These are phyloP conservation scores for Griposia aprilina DNA, from an alignment of 2,888 invertebrate genomes.

Conservation along the genomic window DNA sequence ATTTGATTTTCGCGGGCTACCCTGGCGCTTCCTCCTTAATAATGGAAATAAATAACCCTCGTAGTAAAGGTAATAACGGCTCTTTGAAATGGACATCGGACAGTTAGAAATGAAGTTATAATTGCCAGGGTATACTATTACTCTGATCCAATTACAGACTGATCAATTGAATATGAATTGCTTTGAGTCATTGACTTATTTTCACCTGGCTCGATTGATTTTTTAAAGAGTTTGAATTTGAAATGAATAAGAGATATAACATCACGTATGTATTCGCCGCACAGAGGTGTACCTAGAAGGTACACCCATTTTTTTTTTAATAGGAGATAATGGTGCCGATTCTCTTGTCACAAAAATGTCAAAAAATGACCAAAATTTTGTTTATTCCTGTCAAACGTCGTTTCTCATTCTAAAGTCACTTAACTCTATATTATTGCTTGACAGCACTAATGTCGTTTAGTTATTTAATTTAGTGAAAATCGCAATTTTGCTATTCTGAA, in stretches of 20 bases:
- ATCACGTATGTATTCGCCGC: not conserved
- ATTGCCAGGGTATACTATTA: conserved; percentile 37
- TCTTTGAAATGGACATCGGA: conserved; percentile 7
- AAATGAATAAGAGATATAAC: not conserved
- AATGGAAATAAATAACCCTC: conserved; percentile 8
- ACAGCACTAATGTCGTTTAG: too few species aligned
- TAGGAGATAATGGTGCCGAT: not conserved
- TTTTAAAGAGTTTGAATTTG: not conserved
- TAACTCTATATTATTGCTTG: too few species aligned
- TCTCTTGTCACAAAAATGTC: too few species aligned
- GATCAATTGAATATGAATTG: conserved; percentile 43
- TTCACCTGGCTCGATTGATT: conserved; percentile 17
- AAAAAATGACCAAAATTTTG: too few species aligned
- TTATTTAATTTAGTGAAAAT: too few species aligned
- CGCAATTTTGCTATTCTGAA: too few species aligned
- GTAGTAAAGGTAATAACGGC: conserved; percentile 1
- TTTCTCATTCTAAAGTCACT: too few species aligned
- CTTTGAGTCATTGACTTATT: conserved; percentile 29
- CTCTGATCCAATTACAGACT: conserved; percentile 45
- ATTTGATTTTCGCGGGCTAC: too few species aligned
- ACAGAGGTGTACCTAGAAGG: not conserved
- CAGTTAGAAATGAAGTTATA: conserved; percentile 37
- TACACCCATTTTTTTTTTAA: not conserved
- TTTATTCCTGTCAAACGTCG: too few species aligned
- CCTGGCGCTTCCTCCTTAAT: too few species aligned